Conservation (phyloP, 2,113 vertebrate genomes). For the Sphyrna mokarran region DNA sequence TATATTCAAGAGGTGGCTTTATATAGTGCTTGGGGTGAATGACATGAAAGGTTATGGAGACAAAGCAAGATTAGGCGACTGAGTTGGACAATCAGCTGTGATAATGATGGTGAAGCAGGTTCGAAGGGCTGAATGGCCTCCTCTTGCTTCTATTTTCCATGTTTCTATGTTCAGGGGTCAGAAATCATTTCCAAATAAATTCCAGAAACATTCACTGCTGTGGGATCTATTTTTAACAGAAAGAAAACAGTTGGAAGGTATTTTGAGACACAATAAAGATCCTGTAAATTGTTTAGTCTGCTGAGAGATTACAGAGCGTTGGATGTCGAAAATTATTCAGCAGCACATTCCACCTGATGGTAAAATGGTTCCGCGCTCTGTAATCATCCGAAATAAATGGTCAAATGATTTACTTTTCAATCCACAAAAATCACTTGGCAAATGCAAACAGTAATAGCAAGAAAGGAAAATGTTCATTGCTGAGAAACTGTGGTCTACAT, state of each 20-base stretch:
- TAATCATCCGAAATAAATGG: neutral
- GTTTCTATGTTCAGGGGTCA: neutral
- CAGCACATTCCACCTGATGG: neutral
- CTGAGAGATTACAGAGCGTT: neutral
- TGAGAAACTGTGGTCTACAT: neutral
- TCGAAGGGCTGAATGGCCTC: too few species aligned
- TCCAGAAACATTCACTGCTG: neutral
- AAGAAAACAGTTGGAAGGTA: neutral
- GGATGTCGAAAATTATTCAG: neutral
- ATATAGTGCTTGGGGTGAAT: too few species aligned
- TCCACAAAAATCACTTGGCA: neutral
- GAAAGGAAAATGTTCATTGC: neutral
- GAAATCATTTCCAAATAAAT: neutral
- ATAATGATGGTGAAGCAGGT: too few species aligned
- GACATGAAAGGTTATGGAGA: too few species aligned
- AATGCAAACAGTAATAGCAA: neutral
- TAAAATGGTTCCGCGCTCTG: neutral
- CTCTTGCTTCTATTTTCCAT: too few species aligned
- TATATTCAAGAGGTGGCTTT: too few species aligned
- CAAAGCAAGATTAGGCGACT: too few species aligned
- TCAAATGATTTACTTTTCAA: neutral
- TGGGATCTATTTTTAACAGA: neutral
- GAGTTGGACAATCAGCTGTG: too few species aligned
- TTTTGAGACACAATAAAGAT: neutral
- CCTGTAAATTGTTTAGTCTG: neutral